A percentile compares a stretch with the other conserved stretches of the same genome.
Conservation (phyloP, 2,797 vertebrate genomes). For the Lerista edwardsae region DNA sequence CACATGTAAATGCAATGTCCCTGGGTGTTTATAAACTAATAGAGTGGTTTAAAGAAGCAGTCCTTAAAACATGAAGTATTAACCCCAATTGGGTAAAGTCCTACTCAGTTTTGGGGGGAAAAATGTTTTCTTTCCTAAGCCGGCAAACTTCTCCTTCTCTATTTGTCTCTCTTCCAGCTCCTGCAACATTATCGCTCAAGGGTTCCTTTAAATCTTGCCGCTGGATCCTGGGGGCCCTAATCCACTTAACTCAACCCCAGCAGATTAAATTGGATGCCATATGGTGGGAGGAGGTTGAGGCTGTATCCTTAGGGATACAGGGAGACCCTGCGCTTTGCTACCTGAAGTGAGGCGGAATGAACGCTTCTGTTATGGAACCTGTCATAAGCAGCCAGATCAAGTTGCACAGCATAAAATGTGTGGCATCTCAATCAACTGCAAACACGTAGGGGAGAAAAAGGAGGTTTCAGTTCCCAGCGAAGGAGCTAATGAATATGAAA, state of each 20-base stretch:
- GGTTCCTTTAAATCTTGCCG: constrained; percentile 69
- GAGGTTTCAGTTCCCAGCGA: constrained; percentile 1
- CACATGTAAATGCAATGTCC: not conserved
- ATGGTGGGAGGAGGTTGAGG: constrained; percentile 65
- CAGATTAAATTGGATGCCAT: constrained; percentile 75
- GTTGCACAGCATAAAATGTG: not conserved
- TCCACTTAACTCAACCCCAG: constrained; percentile 73
- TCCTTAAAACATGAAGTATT: not conserved
- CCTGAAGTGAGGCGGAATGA: constrained; percentile 27
- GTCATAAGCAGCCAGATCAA: not conserved
- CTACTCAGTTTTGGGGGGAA: not conserved
- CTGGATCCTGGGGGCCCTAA: constrained; percentile 62
- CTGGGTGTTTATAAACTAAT: not conserved
- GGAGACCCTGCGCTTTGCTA: constrained; percentile 40
- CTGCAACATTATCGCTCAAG: constrained; percentile 64
- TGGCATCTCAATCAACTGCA: not conserved
- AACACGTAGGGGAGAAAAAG: not conserved
- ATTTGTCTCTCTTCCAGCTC: constrained; percentile 46
- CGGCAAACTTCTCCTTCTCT: constrained; percentile 3
- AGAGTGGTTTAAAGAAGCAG: not conserved
- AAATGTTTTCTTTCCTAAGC: constrained; percentile 38
- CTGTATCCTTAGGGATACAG: constrained; percentile 35
- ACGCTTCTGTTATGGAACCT: fast-evolving
- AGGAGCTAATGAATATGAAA: constrained; percentile 48
- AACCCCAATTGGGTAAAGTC: not conserved